A percentile compares a stretch with the other conserved stretches of the same genome.
Conservation (phyloP, 2,797 vertebrate genomes). For the Naso thynnoides region DNA sequence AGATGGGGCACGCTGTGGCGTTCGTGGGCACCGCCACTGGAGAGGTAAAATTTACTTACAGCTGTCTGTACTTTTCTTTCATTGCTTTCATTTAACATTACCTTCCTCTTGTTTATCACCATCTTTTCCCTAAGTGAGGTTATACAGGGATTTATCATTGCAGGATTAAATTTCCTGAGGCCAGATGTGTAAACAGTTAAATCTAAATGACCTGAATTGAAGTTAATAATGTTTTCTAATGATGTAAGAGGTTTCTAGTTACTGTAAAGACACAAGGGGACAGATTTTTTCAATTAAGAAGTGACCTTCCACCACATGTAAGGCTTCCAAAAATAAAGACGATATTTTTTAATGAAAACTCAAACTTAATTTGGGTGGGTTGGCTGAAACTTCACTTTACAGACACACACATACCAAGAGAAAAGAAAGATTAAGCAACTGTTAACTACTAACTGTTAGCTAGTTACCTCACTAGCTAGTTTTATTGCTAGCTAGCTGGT, state of each 20-base stretch:
- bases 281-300: too few relatives aligned
- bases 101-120: background rate
- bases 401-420: background rate
- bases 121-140: background rate
- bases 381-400: background rate
- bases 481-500: background rate
- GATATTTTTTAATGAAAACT: background rate
- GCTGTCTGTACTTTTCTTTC: background rate
- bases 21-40: conserved; percentile 91
- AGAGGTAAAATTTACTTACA: conserved; percentile 80
- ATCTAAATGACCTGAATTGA: background rate
- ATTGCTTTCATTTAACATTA: background rate
- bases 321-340: too few relatives aligned
- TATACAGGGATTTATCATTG: background rate
- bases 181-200: background rate
- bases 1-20: conserved; percentile 88
- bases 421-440: background rate
- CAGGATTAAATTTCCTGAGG: background rate
- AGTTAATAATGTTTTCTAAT: background rate
- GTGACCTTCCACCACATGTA: too few relatives aligned
- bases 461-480: background rate
- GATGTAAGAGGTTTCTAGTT: background rate
- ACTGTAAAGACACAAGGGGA: background rate
- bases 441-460: background rate
- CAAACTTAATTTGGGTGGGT: background rate